phyloP scores from a whole-genome alignment of 2,113 vertebrate species.

The Hippoglossus stenolepis region DNA sequence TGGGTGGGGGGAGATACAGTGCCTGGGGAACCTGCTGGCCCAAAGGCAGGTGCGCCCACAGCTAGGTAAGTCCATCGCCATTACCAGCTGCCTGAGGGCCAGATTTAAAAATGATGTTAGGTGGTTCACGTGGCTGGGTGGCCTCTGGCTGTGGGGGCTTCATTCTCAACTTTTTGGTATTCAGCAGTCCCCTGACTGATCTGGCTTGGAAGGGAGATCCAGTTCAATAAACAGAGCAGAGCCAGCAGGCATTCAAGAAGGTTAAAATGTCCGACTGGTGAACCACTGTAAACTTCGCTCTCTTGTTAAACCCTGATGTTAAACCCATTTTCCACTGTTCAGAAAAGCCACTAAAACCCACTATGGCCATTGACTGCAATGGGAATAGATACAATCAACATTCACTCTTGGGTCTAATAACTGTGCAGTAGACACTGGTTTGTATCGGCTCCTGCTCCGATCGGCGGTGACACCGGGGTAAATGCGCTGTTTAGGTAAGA shows the following conservation, averaged over 20 bases:
- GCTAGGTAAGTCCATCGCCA: conserved; percentile 48
- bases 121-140: conserved; percentile 19
- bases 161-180: conserved; percentile 24
- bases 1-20: conserved; percentile 47
- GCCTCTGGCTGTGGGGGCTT: conserved; percentile 25
- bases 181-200: conserved; percentile 11
- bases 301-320: conserved; percentile 3
- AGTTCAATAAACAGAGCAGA: not conserved
- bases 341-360: not conserved
- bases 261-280: conserved; percentile 10
- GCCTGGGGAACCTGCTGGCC: conserved; percentile 56
- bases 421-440: too few relatives aligned
- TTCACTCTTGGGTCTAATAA: too few relatives aligned
- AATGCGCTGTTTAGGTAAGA: too few relatives aligned
- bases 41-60: conserved; percentile 60
- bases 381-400: not conserved
- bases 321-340: not conserved
- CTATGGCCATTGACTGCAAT: not conserved
- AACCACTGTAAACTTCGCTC: conserved; percentile 1
- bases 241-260: conserved; percentile 6
- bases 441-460: too few relatives aligned
- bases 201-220: conserved; percentile 2
- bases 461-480: too few relatives aligned
- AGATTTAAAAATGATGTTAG: conserved; percentile 48
- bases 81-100: conserved; percentile 49